Base-by-base conservation (phyloP, 2,888 invertebrate genomes). In the Tetragonula carbonaria region DNA sequence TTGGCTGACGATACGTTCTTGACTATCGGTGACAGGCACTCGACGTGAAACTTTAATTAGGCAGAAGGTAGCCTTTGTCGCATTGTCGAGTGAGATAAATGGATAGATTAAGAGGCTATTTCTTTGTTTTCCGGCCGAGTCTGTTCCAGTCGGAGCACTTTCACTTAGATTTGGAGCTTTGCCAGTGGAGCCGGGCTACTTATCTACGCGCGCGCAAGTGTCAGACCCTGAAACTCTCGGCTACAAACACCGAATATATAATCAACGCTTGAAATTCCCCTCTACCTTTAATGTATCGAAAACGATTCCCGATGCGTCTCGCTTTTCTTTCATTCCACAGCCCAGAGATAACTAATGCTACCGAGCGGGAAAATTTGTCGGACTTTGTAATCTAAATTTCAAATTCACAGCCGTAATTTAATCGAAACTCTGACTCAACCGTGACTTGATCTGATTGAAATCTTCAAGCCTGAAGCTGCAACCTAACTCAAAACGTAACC, bases 1-100 rank as follows among this genome's bases (percentile, higher is more conserved):
- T 23, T 8, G 45, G 5, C 11, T 2, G 45, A 0, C 18, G 45
- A 59, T 23, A 18, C 33, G 28, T 33, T 65, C 65, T 11, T 18
- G 18, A 21, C 18, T 65, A 33, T 65, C 65, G 21, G 13, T 14
- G 57, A 59, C n/a, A 59, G 57, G 57, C 57, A 59, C 57, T 59
- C n/a, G 21, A 59, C 57, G 57, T 59, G 5, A n/a, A 59, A 14
- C n/a, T 59, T 59, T 59, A 59, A 59, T 59, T 59, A 59, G 57
- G 57, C 57, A 59, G 57, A 57, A 57, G n/a, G 57, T 57, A n/a
- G 57, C 80, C 55, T 70, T 23, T 28, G 45, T 63, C 51, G 57
- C 13, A 57, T 57, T 14, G 57, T 59, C n/a, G 57, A 59, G 57
- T 59, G 57, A 59, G n/a, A 59, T 59, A 59, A 59, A n/a, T 59